Evolutionary conservation across 2,888 invertebrate genomes (phyloP), one percentile per base, ranked within the genome.

Genomic region (Neuroscelio doddi): DNA sequence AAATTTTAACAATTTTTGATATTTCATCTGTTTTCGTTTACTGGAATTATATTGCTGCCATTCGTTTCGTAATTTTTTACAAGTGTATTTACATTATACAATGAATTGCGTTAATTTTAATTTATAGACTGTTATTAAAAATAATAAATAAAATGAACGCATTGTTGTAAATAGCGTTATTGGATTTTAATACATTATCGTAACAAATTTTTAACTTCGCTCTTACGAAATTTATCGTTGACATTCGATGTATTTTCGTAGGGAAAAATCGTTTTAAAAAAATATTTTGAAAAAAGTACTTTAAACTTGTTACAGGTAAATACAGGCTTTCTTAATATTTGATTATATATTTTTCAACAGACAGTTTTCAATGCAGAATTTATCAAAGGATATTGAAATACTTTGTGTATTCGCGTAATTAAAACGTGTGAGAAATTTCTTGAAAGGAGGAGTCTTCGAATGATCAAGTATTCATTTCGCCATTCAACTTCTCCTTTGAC

Each of bases 401-500:
- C 21, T 21, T 5, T 3, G 21, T 5, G 5, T 21, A 21, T n/a
- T n/a, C n/a, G n/a, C n/a, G n/a, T n/a, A n/a, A n/a, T n/a, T n/a
- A n/a, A n/a, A n/a, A n/a, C n/a, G n/a, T n/a, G n/a, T n/a, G n/a
- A n/a, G n/a, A n/a, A n/a, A n/a, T n/a, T n/a, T n/a, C n/a, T n/a
- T n/a, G n/a, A n/a, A n/a, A n/a, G n/a, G n/a, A n/a, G n/a, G n/a
- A n/a, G n/a, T n/a, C n/a, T n/a, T n/a, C n/a, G n/a, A n/a, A n/a
- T n/a, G n/a, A n/a, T n/a, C n/a, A n/a, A n/a, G n/a, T n/a, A 21
- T 5, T 21, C 21, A 21, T 21, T 5, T 21, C n/a, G n/a, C n/a
- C n/a, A n/a, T n/a, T 50, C 17, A 38, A 50, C 39, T 50, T 45
- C 44, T 58, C 39, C 50, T 50, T 27, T 21, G 42, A 44, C 30